Conservation (phyloP, 2,797 vertebrate genomes). For the Notoglanidium macrostoma region DNA sequence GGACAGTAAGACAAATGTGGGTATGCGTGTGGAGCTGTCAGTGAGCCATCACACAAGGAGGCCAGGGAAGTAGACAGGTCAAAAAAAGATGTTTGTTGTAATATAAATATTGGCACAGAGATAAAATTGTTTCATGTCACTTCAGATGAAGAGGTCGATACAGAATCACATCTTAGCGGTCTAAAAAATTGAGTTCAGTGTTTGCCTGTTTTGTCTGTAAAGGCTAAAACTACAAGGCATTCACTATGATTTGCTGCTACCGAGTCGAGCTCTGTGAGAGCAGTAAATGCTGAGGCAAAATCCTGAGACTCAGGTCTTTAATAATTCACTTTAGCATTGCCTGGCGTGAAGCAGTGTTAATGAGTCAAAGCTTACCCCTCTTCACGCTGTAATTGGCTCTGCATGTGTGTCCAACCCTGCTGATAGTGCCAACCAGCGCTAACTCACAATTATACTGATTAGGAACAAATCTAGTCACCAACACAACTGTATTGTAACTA, state of each 20-base stretch:
- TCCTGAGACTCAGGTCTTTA: slow-evolving; percentile 49
- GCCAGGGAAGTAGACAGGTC: background rate
- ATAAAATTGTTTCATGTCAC: background rate
- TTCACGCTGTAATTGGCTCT: slow-evolving; percentile 51
- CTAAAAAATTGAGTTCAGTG: background rate
- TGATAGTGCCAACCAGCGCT: slow-evolving; percentile 25
- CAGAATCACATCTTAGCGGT: background rate
- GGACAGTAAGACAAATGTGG: background rate
- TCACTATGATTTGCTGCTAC: background rate
- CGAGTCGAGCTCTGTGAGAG: background rate
- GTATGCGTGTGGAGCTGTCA: background rate
- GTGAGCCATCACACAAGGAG: background rate
- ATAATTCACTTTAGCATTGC: slow-evolving; percentile 53
- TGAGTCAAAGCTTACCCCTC: slow-evolving; percentile 50
- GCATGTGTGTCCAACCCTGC: slow-evolving; percentile 40
- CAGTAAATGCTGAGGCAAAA: slow-evolving; percentile 44
- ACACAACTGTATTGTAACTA: background rate
- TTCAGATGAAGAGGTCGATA: background rate
- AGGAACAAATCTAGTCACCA: slow-evolving; percentile 1
- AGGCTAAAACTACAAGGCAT: background rate
- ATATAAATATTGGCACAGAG: background rate
- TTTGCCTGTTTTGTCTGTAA: background rate
- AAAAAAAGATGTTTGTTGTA: background rate
- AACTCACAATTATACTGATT: slow-evolving; percentile 35
- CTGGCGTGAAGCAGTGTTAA: slow-evolving; percentile 54